Evolutionary conservation across 2,888 invertebrate species (phyloP), one percentile per base, ranked within the genome.

Genomic region (Hipparchia semele): DNA sequence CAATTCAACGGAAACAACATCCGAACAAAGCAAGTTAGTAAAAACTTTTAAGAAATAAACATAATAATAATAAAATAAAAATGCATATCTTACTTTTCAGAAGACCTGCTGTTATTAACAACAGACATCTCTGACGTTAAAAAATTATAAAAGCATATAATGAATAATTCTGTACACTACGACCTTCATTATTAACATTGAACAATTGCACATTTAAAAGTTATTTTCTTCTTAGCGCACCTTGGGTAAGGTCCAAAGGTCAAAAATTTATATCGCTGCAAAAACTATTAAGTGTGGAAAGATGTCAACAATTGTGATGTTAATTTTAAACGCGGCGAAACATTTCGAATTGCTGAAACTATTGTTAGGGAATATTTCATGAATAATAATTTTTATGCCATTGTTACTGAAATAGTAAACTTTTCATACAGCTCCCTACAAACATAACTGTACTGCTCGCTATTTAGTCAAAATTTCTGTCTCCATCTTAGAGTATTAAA

Each of bases 221-320:
- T 65, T 39, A 67, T 66, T 72, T 62, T 33, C 8, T 53, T 23
- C 10, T n/a, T 6, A 39, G 69, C 51, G 12, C 59, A 74, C 72
- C 75, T 77, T 78, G 78, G 77, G 73, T 70, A 66, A 70, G 61
- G 76, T 76, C 78, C 79, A 79, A 79, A 79, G 79, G 79, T 71
- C 78, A 71, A 46, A 13, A 59, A 71, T 62, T 72, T 73, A 68
- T 73, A 70, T 70, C 68, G 60, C 68, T 61, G 74, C 71, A 72
- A 65, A 60, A 74, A 70, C 60, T 62, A 12, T 39, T 64, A 23
- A 64, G 65, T 67, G 66, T 56, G 51, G 59, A 70, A 54, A 76
- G 60, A 71, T 77, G 76, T 76, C 67, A 77, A 58, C 2, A 68
- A 68, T 59, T 51, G 59, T 68, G 59, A 68, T 68, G 71, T 72